Evolutionary conservation across 2,888 invertebrate genomes (phyloP), one percentile per base, ranked within the genome.

Genomic region (Eubasilissa splendida): DNA sequence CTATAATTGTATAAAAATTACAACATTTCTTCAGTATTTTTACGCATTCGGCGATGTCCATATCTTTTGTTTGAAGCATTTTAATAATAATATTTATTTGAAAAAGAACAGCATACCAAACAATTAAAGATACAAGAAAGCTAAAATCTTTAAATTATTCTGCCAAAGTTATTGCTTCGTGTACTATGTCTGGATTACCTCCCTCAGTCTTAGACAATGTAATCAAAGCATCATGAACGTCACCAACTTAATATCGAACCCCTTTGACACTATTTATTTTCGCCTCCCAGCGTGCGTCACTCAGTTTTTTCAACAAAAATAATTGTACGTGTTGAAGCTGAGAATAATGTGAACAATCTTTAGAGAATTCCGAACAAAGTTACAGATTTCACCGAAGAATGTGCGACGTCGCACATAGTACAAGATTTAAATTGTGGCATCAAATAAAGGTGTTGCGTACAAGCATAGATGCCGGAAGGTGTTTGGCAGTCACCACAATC

Each of bases 31-130:
- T 22, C 22, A 63, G 22, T 22, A 63, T 63, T 63, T 63, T 33
- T 63, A 14, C 14, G 59, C 59, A 59, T 59, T 59, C 14, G 14
- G 14, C 59, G 59, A 59, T 12, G 14, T 59, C 22, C 31, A 63
- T 63, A 22, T 63, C 63, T 63, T 31, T 22, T 63, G 63, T 31
- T 63, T 63, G 63, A 31, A 63, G 63, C 14, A 33, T 31, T 63
- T 63, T 63, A 63, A 22, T 63, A 22, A 63, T 33, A 33, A 63
- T 33, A 63, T 63, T 63, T 31, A 63, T 63, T 63, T 63, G 63
- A 60, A 60, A 60, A 60, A 14, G 60, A n/a, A 3, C 14, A 14
- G 10, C 60, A 60, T 60, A 60, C 3, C 11, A 60, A 60, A 60
- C 60, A 11, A n/a, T 14, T 14, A 60, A 60, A n/a, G 60, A 3